Percentiles rank a stretch among this genome's conserved stretches.
These are phyloP conservation scores for Lissonota sp. DNA, from an alignment of 2,888 invertebrate species.

Conservation along the genomic window DNA sequence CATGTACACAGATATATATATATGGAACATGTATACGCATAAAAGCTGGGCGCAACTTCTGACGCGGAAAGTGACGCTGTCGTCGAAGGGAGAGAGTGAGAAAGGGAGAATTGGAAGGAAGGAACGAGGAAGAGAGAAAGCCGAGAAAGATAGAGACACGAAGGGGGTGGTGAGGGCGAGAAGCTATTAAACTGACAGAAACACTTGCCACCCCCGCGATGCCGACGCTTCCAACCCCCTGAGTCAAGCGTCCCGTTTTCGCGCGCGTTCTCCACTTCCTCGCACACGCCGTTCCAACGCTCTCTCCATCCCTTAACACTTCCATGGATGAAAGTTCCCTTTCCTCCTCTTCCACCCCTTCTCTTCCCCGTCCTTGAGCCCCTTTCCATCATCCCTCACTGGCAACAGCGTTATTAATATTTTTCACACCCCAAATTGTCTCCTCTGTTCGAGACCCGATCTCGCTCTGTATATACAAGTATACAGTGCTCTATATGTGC, in stretches of 20 bases:
- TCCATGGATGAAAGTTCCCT: slow-evolving; percentile 59
- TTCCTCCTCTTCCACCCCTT: slow-evolving; percentile 57
- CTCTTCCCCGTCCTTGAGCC: slow-evolving; percentile 60
- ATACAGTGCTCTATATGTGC: background rate
- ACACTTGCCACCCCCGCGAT: slow-evolving; percentile 83
- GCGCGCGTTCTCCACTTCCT: slow-evolving; percentile 67
- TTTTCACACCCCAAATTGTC: slow-evolving; percentile 82
- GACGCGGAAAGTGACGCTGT: slow-evolving; percentile 83
- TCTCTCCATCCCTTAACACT: slow-evolving; percentile 55
- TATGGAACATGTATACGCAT: slow-evolving; percentile 9
- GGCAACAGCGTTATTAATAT: slow-evolving; percentile 81
- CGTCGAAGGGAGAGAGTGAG: slow-evolving; percentile 75
- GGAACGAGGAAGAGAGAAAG: slow-evolving; percentile 39
- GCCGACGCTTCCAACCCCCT: slow-evolving; percentile 63
- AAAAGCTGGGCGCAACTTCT: slow-evolving; percentile 77
- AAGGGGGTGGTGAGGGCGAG: slow-evolving; percentile 72
- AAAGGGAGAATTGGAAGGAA: slow-evolving; percentile 25
- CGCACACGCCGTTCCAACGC: slow-evolving; percentile 56
- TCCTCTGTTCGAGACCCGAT: slow-evolving; percentile 71
- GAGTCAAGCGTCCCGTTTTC: slow-evolving; percentile 63
- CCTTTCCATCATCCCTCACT: slow-evolving; percentile 71
- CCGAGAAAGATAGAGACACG: slow-evolving; percentile 37
- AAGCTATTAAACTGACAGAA: slow-evolving; percentile 84
- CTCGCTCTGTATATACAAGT: slow-evolving; percentile 13
- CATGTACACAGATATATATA: slow-evolving; percentile 1